Percentiles rank a stretch among this genome's conserved stretches.
phyloP scores from a whole-genome alignment of 2,113 vertebrate genomes.

The Nerophis ophidion region DNA sequence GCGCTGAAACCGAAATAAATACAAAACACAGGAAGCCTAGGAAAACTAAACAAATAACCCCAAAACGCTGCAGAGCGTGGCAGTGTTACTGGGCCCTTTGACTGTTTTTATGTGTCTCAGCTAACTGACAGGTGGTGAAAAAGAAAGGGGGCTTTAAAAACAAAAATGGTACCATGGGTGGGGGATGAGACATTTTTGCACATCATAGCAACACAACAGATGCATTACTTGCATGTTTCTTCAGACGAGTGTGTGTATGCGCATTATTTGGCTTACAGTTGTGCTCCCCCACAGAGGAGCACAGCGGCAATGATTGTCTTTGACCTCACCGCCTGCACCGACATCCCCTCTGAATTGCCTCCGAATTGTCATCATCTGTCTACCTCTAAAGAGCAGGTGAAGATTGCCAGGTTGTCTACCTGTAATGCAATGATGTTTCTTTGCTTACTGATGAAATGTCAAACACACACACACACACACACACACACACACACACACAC shows the following conservation, averaged over 20 bases:
- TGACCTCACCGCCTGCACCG: constrained; percentile 61
- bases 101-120: constrained; percentile 39
- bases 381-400: constrained; percentile 46
- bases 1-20: no score
- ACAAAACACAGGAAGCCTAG: no score
- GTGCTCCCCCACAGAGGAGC: constrained; percentile 24
- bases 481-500: constrained; percentile 13
- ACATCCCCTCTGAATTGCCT: constrained; percentile 62
- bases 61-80: no score
- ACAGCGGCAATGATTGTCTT: constrained; percentile 60
- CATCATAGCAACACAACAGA: constrained; percentile 46
- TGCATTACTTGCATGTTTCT: constrained; percentile 46
- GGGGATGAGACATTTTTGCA: constrained; percentile 50
- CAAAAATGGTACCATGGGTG: constrained; percentile 35
- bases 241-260: constrained; percentile 29
- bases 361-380: constrained; percentile 68
- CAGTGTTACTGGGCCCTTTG: background rate
- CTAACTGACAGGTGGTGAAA: constrained; percentile 55
- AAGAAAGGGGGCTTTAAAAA: constrained; percentile 46
- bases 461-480: constrained; percentile 19
- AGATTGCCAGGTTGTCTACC: constrained; percentile 25
- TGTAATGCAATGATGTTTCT: constrained; percentile 46
- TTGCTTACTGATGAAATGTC: constrained; percentile 50
- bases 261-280: constrained; percentile 42
- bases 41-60: no score